Base-by-base conservation (phyloP, 2,797 vertebrate species). In the Pseudocheirus occidentalis region DNA sequence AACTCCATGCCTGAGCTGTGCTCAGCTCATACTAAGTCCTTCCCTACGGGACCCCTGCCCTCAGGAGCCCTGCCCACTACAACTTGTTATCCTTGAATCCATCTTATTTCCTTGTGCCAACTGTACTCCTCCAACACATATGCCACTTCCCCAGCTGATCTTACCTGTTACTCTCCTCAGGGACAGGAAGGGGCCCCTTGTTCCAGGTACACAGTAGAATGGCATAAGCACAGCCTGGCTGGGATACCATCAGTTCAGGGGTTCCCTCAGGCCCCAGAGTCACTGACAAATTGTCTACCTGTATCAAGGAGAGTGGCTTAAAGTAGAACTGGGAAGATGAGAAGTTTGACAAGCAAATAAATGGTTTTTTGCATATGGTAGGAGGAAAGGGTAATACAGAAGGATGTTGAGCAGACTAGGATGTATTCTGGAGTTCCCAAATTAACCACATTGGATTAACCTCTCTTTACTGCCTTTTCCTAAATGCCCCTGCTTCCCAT, bases 231-330 rank as follows among this genome's bases (percentile, higher is more conserved):
- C 99, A 99, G 96, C 99, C 99, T 0, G 99, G 99, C 98, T 99
- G 99, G 0, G 99, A 99, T 58, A 99, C 99, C 99, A 99, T 99
- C 94, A 99, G 98, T 98, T 99, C 99, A 0, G 99, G 99, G 46
- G 99, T 97, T 92, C 99, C 99, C 90, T 99, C 99, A 0, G 99
- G 98, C 55, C 99, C 99, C 0, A 99, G 99, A 94, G 99, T 99
- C 97, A 99, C 99, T 0, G 99, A 99, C n/a, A 99, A 98, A 97
- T 99, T 99, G 98, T 99, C 99, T 97, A 99, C 99, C 99, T 99
- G 95, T 2, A 96, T 53, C 0, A 4, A 55, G 52, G 46, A 50
- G 96, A 14, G 73, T 55, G n/a, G 21, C 52, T 96, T 92, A 57
- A 18, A 27, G 31, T 16, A 13, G 28, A 29, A 40, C 50, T 18